A percentile compares a stretch with the other conserved stretches of the same genome.
Evolutionary conservation across 2,888 invertebrate species (phyloP).

Genomic region (Xanthorhoe designata): DNA sequence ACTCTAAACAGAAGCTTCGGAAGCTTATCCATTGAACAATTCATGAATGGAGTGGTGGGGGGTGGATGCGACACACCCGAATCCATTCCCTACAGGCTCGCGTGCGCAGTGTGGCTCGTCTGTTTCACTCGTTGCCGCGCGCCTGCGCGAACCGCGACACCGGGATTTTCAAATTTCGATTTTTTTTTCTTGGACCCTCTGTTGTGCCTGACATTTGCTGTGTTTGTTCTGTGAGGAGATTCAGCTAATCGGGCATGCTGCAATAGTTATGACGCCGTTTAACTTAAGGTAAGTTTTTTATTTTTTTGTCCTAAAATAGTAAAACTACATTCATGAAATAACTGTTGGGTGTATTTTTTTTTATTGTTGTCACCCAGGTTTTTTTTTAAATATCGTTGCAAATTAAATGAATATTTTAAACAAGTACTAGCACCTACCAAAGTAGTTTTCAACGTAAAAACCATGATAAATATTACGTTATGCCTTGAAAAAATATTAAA

Average conservation of each 20-base stretch:
- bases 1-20: conserved; percentile 23
- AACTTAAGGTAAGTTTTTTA: conserved; percentile 69
- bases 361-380: too few relatives aligned
- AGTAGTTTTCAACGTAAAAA: too few relatives aligned
- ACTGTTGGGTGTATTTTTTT: too few relatives aligned
- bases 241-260: conserved; percentile 67
- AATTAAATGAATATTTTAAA: too few relatives aligned
- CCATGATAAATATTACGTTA: too few relatives aligned
- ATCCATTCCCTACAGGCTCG: conserved; percentile 60
- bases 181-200: conserved; percentile 43
- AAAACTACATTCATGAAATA: too few relatives aligned
- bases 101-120: conserved; percentile 48
- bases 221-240: conserved; percentile 60
- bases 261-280: conserved; percentile 68
- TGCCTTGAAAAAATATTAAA: too few relatives aligned
- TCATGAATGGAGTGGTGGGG: conserved; percentile 81
- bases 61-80: conserved; percentile 56
- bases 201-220: conserved; percentile 59
- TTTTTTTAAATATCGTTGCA: too few relatives aligned
- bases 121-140: conserved; percentile 62
- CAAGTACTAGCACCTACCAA: too few relatives aligned
- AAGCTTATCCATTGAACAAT: conserved; percentile 66
- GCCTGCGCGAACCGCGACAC: conserved; percentile 62
- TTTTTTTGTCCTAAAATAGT: conserved; percentile 11
- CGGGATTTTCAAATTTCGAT: conserved; percentile 69